These are phyloP conservation scores for Myoxocephalus aenaeus DNA, from an alignment of 2,797 vertebrate species.

Conservation along the genomic window DNA sequence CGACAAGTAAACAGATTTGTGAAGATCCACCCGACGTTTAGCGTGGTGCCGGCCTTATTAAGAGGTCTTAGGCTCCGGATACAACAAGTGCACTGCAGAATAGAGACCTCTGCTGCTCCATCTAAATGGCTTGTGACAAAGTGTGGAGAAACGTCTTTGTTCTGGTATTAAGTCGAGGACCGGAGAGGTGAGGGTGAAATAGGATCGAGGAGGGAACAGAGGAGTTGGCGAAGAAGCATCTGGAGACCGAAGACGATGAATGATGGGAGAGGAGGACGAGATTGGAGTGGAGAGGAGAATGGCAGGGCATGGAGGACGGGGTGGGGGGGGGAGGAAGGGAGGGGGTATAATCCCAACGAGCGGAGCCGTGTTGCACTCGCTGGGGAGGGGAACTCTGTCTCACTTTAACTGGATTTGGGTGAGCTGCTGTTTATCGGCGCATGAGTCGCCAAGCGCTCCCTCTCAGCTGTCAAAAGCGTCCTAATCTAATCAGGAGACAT, in stretches of 20 bases:
- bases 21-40: slow-evolving; percentile 60
- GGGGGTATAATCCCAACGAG: slow-evolving; percentile 71
- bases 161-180: slow-evolving; percentile 64
- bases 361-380: slow-evolving; percentile 69
- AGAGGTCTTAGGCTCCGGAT: slow-evolving; percentile 57
- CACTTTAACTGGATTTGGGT: slow-evolving; percentile 83
- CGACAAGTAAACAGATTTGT: slow-evolving; percentile 46
- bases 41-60: slow-evolving; percentile 58
- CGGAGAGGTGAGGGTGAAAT: slow-evolving; percentile 68
- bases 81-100: slow-evolving; percentile 67
- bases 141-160: slow-evolving; percentile 77
- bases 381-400: slow-evolving; percentile 79
- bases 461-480: slow-evolving; percentile 79
- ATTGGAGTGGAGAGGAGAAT: slow-evolving; percentile 46
- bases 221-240: slow-evolving; percentile 33
- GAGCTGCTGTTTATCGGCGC: slow-evolving; percentile 79
- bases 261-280: slow-evolving; percentile 61
- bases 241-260: slow-evolving; percentile 47
- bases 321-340: slow-evolving; percentile 1
- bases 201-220: slow-evolving; percentile 38
- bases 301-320: slow-evolving; percentile 37
- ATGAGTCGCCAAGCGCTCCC: slow-evolving; percentile 68
- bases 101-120: slow-evolving; percentile 71
- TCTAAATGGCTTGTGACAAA: slow-evolving; percentile 77
- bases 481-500: slow-evolving; percentile 83